A percentile compares a stretch with the other conserved stretches of the same genome.
These are phyloP conservation scores for Pipistrellus nathusii DNA, from an alignment of 2,797 vertebrate species.

Conservation along the genomic window DNA sequence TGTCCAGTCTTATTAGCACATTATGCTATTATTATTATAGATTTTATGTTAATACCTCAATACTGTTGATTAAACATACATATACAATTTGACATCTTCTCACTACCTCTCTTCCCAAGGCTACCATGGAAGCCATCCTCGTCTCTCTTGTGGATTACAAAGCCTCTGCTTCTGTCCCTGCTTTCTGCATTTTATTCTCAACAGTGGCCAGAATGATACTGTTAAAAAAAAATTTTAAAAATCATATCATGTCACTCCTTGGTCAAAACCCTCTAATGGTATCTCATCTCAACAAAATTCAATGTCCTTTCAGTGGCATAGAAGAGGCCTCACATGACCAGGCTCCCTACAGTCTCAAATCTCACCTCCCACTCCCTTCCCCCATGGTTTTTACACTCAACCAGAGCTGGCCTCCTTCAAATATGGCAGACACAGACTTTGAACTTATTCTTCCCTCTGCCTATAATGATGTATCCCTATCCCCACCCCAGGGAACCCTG, in stretches of 20 bases:
- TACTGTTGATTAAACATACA: conserved; percentile 11
- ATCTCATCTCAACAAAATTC: conserved; percentile 19
- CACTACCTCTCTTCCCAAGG: not conserved
- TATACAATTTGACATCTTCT: not conserved
- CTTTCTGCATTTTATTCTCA: conserved; percentile 41
- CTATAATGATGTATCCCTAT: not conserved
- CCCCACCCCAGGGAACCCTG: not conserved
- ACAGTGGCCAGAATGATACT: not conserved
- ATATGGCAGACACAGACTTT: not conserved
- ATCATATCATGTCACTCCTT: conserved; percentile 8
- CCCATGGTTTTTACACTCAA: not conserved
- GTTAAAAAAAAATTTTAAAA: conserved; percentile 18
- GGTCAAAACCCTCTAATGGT: conserved; percentile 22
- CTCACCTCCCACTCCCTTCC: not conserved
- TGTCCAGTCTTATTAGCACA: too few relatives aligned
- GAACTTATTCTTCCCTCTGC: not conserved
- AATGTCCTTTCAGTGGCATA: not conserved
- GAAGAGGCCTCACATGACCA: not conserved
- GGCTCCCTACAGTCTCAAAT: not conserved
- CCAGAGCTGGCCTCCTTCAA: not conserved
- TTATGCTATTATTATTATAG: too few relatives aligned
- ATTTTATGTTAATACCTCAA: conserved; percentile 4
- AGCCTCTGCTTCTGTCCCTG: not conserved
- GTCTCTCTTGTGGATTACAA: conserved; percentile 26
- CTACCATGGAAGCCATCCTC: not conserved